Conservation (phyloP, 2,113 vertebrate species). For the Protobothrops mucrosquamatus region DNA sequence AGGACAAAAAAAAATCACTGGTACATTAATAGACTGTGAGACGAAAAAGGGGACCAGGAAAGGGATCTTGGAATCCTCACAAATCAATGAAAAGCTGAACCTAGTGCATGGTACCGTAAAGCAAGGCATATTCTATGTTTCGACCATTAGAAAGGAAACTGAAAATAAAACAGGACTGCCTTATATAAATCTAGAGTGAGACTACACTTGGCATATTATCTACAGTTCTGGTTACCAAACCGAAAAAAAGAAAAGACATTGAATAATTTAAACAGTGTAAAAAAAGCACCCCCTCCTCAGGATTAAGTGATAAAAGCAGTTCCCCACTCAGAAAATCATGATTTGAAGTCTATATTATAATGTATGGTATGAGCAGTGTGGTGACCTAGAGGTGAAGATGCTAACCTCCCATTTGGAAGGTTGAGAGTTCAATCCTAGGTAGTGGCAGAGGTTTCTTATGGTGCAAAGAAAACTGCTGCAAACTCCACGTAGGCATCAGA, state of each 20-base stretch:
- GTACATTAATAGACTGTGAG: background rate
- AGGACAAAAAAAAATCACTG: background rate
- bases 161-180: background rate
- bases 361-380: background rate
- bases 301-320: background rate
- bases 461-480: background rate
- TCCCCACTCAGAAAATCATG: background rate
- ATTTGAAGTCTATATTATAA: background rate
- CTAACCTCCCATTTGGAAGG: background rate
- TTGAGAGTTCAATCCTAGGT: background rate
- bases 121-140: background rate
- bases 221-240: background rate
- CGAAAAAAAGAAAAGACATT: background rate
- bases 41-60: background rate
- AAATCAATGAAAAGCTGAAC: background rate
- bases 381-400: background rate
- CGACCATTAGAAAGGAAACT: background rate
- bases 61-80: background rate
- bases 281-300: background rate
- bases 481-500: background rate
- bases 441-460: background rate
- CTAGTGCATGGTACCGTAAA: background rate
- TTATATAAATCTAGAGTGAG: background rate
- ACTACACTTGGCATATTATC: background rate
- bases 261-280: background rate